Evolutionary conservation across 1,140 invertebrate genomes (phyloP), one percentile per base, ranked within the genome.

Genomic region (Triops cancriformis): DNA sequence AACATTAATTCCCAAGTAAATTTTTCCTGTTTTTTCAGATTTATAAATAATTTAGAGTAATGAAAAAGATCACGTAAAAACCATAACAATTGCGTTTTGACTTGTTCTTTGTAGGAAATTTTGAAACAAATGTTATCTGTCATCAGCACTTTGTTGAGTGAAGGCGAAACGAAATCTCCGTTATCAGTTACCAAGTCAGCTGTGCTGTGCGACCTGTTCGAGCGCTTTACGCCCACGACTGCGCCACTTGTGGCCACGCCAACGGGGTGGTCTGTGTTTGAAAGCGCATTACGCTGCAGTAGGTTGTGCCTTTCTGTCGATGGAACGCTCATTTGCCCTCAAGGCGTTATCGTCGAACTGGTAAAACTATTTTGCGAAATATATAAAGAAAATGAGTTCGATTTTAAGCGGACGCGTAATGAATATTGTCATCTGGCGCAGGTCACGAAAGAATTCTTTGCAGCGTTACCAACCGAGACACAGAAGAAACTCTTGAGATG

Each of bases 401-500:
- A n/a, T n/a, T n/a, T n/a, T n/a, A n/a, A n/a, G n/a, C n/a, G n/a
- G n/a, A n/a, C 18, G 11, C 12, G 1, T 26, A 27, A 75, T 27
- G 12, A 28, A 42, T 75, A 26, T 27, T 75, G 37, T 10, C 23
- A n/a, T 73, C 26, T 73, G 12, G 1, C 45, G 11, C 26, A 77
- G 26, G 75, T 85, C n/a, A 82, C 78, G 11, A 83, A 81, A 64
- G 81, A 85, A 18, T 83, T 86, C 74, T 84, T 84, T 75, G 45
- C 27, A 27, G 79, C 79, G 23, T 78, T 85, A 23, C 80, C 82
- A 12, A 79, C 80, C 7, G 74, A 81, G 26, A 80, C 83, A 12
- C 77, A 84, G 5, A 81, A 85, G 80, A 75, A 80, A 37, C 42
- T 88, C 18, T 78, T 87, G 51, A 80, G 83, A 75, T 77, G 81